Percentiles rank a stretch among this genome's conserved stretches.
phyloP scores from a whole-genome alignment of 2,888 invertebrate species.

The Elegia similella region DNA sequence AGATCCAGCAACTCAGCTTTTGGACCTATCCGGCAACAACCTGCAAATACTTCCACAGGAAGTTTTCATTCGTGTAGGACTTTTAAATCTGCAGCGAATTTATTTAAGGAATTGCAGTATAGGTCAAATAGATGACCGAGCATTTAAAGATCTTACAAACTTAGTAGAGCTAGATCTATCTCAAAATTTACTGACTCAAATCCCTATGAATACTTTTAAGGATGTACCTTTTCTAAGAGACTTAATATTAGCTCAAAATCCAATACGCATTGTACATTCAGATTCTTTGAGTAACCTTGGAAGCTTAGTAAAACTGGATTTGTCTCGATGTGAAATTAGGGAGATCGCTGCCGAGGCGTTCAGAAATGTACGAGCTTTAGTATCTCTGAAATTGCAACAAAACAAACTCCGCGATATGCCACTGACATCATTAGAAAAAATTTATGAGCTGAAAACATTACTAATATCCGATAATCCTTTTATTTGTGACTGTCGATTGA shows the following conservation, averaged over 20 bases:
- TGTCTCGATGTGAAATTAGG: slow-evolving; percentile 91
- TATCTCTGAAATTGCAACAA: slow-evolving; percentile 90
- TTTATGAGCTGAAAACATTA: slow-evolving; percentile 88
- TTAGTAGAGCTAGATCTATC: slow-evolving; percentile 94
- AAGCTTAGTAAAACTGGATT: slow-evolving; percentile 90
- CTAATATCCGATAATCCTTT: slow-evolving; percentile 94
- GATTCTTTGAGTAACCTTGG: slow-evolving; percentile 88
- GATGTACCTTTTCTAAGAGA: slow-evolving; percentile 92
- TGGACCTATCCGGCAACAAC: slow-evolving; percentile 94
- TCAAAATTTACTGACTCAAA: slow-evolving; percentile 89
- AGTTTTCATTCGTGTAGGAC: slow-evolving; percentile 89
- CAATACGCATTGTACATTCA: slow-evolving; percentile 89
- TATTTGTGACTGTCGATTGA: slow-evolving; percentile 92
- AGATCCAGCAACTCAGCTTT: slow-evolving; percentile 93
- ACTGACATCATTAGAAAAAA: slow-evolving; percentile 86
- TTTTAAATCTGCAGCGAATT: slow-evolving; percentile 93
- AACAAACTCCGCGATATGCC: slow-evolving; percentile 89
- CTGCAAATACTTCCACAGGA: slow-evolving; percentile 91
- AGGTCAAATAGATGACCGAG: slow-evolving; percentile 91
- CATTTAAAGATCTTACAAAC: slow-evolving; percentile 93
- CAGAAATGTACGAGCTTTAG: slow-evolving; percentile 87
- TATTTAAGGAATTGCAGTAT: slow-evolving; percentile 92
- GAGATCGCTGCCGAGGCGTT: slow-evolving; percentile 87
- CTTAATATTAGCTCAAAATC: slow-evolving; percentile 90
- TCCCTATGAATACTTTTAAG: slow-evolving; percentile 90